Percentiles rank a stretch among this genome's conserved stretches.
These are phyloP conservation scores for Mimas tiliae DNA, from an alignment of 2,888 invertebrate genomes.

Conservation along the genomic window DNA sequence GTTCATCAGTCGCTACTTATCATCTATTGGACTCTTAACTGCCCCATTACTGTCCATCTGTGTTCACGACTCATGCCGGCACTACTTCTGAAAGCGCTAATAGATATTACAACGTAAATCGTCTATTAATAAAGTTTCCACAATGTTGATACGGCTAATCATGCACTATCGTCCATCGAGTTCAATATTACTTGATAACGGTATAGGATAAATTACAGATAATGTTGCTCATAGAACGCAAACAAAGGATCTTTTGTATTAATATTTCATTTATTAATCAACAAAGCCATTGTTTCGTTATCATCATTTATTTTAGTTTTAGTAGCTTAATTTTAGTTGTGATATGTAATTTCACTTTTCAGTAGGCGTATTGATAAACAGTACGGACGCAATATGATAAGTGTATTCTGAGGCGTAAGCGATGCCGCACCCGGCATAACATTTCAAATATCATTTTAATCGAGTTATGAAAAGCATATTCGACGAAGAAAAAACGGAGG, in stretches of 20 bases:
- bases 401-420: too few relatives aligned
- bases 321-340: background rate
- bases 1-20: too few relatives aligned
- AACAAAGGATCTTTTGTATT: slow-evolving; percentile 32
- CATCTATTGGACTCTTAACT: too few relatives aligned
- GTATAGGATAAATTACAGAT: slow-evolving; percentile 37
- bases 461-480: too few relatives aligned
- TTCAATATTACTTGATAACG: slow-evolving; percentile 35
- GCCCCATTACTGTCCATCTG: too few relatives aligned
- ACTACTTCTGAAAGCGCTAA: background rate
- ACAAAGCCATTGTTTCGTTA: slow-evolving; percentile 23
- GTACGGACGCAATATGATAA: too few relatives aligned
- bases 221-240: slow-evolving; percentile 33
- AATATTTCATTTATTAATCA: slow-evolving; percentile 24
- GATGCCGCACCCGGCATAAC: too few relatives aligned
- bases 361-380: too few relatives aligned
- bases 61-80: too few relatives aligned
- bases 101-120: background rate
- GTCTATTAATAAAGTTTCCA: slow-evolving; percentile 16
- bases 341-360: background rate
- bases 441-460: background rate
- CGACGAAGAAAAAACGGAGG: too few relatives aligned
- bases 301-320: background rate
- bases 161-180: slow-evolving; percentile 31
- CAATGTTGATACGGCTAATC: slow-evolving; percentile 10